Base-by-base conservation (phyloP, 2,888 invertebrate genomes). In the Leptura quadrifasciata region DNA sequence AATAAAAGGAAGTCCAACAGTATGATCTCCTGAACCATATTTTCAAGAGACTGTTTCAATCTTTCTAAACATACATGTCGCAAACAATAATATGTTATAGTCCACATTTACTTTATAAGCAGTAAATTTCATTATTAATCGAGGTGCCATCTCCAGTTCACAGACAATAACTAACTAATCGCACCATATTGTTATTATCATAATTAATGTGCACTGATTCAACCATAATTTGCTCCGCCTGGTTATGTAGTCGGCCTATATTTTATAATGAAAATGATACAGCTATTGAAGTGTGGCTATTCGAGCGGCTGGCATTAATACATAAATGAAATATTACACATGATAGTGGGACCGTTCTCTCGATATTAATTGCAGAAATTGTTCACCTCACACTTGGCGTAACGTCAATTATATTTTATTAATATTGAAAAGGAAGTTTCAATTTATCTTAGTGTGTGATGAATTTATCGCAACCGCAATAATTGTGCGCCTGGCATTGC, bases 361-460 rank as follows among this genome's bases (percentile, higher is more conserved):
- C 57, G 12, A 47, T 55, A 72, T 72, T 72, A 72, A 72, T 72
- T 72, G 54, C 55, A 72, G 61, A 72, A 72, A 63, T 72, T 61
- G 64, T 64, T 72, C 63, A 63, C 61, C 54, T 72, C 63, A 54
- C 72, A 54, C 72, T 72, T 72, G 54, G 27, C 63, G 63, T 20
- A 72, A 71, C 63, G 31, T 74, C 76, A 78, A 78, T 78, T 78
- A 76, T 60, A 65, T 76, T 76, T 77, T 76, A 79, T 79, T 77
- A 76, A 76, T 79, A 79, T 77, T 79, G 79, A 79, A 74, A 73
- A 79, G 79, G 79, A 79, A 76, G 79, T 79, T 68, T 70, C 76
- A 79, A 79, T 79, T 79, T 79, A 79, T 77, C 68, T 24, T n/a
- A n/a, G 10, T 47, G 10, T 47, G 18, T 24, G 55, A 68, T 55